Conservation (phyloP, 1,140 invertebrate species). For the Anastatus disparis region DNA sequence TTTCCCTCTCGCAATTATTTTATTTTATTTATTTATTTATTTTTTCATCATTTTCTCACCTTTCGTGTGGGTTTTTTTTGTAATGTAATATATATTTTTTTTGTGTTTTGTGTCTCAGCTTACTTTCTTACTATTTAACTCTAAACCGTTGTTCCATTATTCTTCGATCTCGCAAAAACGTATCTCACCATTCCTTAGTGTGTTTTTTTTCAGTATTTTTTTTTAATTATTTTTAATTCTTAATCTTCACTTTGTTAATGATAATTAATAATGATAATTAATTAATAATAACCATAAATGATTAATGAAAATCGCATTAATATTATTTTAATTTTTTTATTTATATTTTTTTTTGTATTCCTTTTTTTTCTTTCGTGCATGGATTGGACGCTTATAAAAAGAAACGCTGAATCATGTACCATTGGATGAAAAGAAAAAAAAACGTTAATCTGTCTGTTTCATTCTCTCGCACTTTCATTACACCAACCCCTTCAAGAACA, state of each 20-base stretch:
- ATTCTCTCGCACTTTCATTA: not conserved
- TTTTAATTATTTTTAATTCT: slow-evolving; percentile 38
- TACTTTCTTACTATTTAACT: slow-evolving; percentile 7
- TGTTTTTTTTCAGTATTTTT: slow-evolving; percentile 32
- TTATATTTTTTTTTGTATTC: slow-evolving; percentile 32
- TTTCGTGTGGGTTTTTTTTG: slow-evolving; percentile 1
- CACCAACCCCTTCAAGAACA: no score
- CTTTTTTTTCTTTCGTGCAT: not conserved
- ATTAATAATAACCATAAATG: slow-evolving; percentile 54
- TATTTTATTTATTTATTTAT: no score
- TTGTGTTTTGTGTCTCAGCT: slow-evolving; percentile 2
- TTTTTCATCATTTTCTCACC: slow-evolving; percentile 33
- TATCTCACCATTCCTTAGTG: not conserved
- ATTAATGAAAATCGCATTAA: slow-evolving; percentile 53
- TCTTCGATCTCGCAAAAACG: not conserved
- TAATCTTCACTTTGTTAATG: slow-evolving; percentile 47
- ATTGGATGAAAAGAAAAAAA: not conserved
- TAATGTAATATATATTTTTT: not conserved
- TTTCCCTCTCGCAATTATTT: slow-evolving; percentile 27
- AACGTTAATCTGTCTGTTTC: not conserved
- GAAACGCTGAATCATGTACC: not conserved
- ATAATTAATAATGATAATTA: slow-evolving; percentile 55
- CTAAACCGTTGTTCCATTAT: not conserved
- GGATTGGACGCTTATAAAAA: not conserved
- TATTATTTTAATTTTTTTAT: slow-evolving; percentile 41